Base-by-base conservation (phyloP, 2,113 vertebrate genomes). In the Ailuropoda melanoleuca region DNA sequence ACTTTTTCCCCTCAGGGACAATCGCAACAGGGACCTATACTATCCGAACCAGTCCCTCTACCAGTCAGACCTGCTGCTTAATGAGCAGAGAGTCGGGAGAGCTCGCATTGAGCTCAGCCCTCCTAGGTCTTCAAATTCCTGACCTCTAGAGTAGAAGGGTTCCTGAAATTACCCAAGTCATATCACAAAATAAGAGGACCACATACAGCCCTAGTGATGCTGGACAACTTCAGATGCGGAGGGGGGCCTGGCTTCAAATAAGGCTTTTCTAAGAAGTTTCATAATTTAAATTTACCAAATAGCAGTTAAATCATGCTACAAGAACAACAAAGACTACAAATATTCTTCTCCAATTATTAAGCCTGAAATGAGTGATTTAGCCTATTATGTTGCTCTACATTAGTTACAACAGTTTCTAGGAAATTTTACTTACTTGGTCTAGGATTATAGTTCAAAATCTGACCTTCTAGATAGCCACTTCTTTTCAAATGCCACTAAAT, bases 401-500 rank as follows among this genome's bases (percentile, higher is more conserved):
- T 21, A 68, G 31, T 2, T 66, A 4, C 15, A 83, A 90, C 31
- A 56, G n/a, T 68, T 91, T 91, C 75, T 72, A 74, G 58, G 17
- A 88, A 75, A 29, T 66, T 43, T 86, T 14, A 72, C 24, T 55
- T 84, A 60, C n/a, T 74, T 62, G 13, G 58, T 93, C 48, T 75
- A 85, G 43, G n/a, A 81, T 93, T 34, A 93, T 0, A 39, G n/a
- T 68, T 85, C 70, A 91, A 80, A 88, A 82, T 23, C 6, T 64
- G 31, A 64, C 15, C 81, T 37, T 34, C 78, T 0, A 64, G 56
- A 48, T 3, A 53, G 19, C 34, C 34, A 39, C 70, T 84, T 84
- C 90, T 88, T 91, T 92, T 97, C 85, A 74, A 93, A 94, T 87
- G 62, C 14, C 72, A 75, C 66, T 68, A 56, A 74, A 85, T 60